Evolutionary conservation across 35 echinoderm and acorn worm species (phyloP), one percentile per base, ranked within the genome.

Genomic region (Chiridota heheva): DNA sequence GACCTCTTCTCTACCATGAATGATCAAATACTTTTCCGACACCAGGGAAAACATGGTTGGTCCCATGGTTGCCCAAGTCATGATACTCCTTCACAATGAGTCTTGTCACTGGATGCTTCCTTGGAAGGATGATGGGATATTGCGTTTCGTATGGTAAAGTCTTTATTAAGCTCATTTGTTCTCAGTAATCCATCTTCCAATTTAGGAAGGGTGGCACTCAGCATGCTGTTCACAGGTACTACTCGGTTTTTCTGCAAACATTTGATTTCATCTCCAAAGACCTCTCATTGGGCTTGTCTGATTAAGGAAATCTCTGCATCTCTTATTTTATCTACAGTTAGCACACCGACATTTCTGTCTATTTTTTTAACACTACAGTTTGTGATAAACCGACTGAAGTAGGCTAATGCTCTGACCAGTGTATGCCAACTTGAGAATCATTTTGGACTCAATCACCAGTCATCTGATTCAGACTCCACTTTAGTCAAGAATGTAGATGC

Each of bases 101-200:
- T 25, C 45, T 76, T 4, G 72, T 76, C 32, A 76, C 72, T 31
- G 44, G 57, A 28, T 28, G 17, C 24, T 55, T 76, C 12, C 72
- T 76, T 31, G 45, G 72, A 2, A 76, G 27, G 20, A 76, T 76
- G 22, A 76, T 76, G 24, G 38, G 69, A 27, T 72, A 72, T 67
- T 36, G 63, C 30, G n/a, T 67, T 29, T 28, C 63, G 40, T 67
- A 67, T 67, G 63, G 63, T 67, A 67, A 67, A 36, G 4, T 67
- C 63, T 67, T 36, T 36, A 67, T 36, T 8, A 67, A 67, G 1
- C 63, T 67, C 15, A 67, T 67, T 33, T 67, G 63, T 36, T 36
- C 63, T 33, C 63, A 22, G 3, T 18, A 67, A 18, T 20, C 63
- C 63, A 36, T 67, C 63, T n/a, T 67, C 15, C 20, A 67, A 67